Evolutionary conservation across 2,113 vertebrate species (phyloP).

Genomic region (Mastomys natalensis): DNA sequence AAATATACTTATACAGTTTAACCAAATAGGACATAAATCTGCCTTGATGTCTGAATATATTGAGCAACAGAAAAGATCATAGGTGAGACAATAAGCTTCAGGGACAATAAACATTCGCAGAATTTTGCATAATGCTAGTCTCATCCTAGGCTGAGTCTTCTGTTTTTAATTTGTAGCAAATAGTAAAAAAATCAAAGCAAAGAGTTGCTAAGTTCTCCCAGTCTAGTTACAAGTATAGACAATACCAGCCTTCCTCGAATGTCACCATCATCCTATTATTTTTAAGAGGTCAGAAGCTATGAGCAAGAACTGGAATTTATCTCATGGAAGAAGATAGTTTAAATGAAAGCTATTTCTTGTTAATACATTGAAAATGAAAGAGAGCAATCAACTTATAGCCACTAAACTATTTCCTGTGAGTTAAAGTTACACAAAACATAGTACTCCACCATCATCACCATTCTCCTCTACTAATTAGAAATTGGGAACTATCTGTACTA

Average conservation of each 20-base stretch:
- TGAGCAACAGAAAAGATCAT: neutral
- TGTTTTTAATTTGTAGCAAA: neutral
- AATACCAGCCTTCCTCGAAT: too few relatives aligned
- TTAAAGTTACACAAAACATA: neutral
- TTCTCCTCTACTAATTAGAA: neutral
- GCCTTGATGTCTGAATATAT: neutral
- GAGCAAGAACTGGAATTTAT: neutral
- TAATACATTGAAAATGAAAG: rapidly evolving
- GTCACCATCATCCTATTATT: neutral
- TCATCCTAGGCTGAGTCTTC: neutral
- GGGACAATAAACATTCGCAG: neutral
- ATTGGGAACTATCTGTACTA: neutral
- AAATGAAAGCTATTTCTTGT: neutral
- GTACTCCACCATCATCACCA: too few relatives aligned
- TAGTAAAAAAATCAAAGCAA: neutral
- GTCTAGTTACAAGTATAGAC: too few relatives aligned
- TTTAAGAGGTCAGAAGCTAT: neutral
- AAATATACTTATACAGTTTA: neutral
- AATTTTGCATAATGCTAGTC: neutral
- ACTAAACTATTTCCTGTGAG: neutral
- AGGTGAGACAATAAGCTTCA: neutral
- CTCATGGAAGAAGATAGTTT: neutral
- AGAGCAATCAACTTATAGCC: neutral
- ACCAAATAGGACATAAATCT: neutral
- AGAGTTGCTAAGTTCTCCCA: neutral